Base-by-base conservation (phyloP, 2,113 vertebrate genomes). In the Myotis davidii region DNA sequence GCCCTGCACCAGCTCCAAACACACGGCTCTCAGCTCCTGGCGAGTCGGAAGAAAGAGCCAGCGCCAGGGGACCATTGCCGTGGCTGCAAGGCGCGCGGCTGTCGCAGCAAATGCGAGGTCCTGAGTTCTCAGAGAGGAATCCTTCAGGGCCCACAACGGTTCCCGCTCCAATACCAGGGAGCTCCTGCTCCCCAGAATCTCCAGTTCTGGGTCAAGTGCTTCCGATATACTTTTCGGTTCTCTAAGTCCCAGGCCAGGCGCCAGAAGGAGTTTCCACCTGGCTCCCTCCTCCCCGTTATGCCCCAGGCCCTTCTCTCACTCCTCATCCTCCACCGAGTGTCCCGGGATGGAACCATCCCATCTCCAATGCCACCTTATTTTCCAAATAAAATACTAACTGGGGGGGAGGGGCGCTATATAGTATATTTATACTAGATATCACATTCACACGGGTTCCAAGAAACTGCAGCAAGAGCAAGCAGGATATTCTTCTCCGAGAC, bases 361-460 rank as follows among this genome's bases (percentile, higher is more conserved):
- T 85, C 64, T 94, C 92, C 32, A 81, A 78, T 14, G 74, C 78
- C 77, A 82, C 67, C 86, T 85, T 39, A 64, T 74, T 97, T 92
- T 87, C 85, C 79, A 95, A 81, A 90, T 87, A 88, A 94, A 97
- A 94, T 25, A 73, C 64, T 78, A 95, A 92, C 93, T 32, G 37
- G 73, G 3, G 54, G 54, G 7, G 21, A 23, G 23, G 56, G 3
- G 23, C 67, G 67, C n/a, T n/a, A 32, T 8, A 92, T 48, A 37
- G 74, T 76, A 72, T 85, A 94, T 85, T 94, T 67, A 78, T 77
- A 90, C 52, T 37, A 83, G 27, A 64, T 59, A 77, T 73, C 85
- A 90, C 65, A 96, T 85, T 96, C 92, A 94, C 85, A 85, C 88
- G 85, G 77, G 65, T 95, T 96, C 94, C 84, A 87, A 90, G 84